phyloP scores from a whole-genome alignment of 2,113 vertebrate genomes.

The Beaufortia kweichowensis region DNA sequence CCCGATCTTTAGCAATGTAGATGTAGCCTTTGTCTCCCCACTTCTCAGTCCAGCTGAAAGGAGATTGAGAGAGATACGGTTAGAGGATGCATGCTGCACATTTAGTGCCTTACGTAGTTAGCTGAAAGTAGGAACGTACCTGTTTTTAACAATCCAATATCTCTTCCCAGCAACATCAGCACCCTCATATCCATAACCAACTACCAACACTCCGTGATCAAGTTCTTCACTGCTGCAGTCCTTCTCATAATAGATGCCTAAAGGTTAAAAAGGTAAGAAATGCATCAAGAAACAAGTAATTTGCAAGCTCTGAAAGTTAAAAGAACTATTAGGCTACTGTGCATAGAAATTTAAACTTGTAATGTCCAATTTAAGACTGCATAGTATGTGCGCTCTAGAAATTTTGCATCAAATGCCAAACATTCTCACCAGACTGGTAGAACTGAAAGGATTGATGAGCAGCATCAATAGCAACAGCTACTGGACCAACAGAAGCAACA shows the following conservation, averaged over 20 bases:
- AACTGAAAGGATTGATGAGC: constrained; percentile 78
- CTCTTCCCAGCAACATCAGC: constrained; percentile 70
- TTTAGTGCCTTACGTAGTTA: too few relatives aligned
- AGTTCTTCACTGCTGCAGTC: constrained; percentile 74
- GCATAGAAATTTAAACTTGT: neutral
- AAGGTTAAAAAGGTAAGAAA: neutral
- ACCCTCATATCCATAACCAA: constrained; percentile 78
- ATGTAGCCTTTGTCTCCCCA: constrained; percentile 79
- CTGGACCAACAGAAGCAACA: constrained; percentile 76
- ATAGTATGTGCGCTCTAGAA: too few relatives aligned
- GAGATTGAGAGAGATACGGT: neutral
- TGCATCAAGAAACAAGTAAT: neutral
- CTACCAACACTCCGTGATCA: constrained; percentile 78
- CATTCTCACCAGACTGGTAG: constrained; percentile 73
- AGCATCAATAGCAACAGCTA: constrained; percentile 81
- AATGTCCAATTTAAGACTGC: too few relatives aligned
- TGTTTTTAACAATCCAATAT: constrained; percentile 88
- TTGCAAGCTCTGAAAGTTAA: neutral
- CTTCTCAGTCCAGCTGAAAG: constrained; percentile 76
- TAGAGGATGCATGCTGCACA: neutral
- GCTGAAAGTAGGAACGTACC: constrained; percentile 63
- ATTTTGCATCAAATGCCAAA: neutral
- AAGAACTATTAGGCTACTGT: neutral
- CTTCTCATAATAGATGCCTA: constrained; percentile 83
- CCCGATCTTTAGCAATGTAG: constrained; percentile 75